These are phyloP conservation scores for Conomelus anceps DNA, from an alignment of 2,888 invertebrate genomes.

Conservation along the genomic window DNA sequence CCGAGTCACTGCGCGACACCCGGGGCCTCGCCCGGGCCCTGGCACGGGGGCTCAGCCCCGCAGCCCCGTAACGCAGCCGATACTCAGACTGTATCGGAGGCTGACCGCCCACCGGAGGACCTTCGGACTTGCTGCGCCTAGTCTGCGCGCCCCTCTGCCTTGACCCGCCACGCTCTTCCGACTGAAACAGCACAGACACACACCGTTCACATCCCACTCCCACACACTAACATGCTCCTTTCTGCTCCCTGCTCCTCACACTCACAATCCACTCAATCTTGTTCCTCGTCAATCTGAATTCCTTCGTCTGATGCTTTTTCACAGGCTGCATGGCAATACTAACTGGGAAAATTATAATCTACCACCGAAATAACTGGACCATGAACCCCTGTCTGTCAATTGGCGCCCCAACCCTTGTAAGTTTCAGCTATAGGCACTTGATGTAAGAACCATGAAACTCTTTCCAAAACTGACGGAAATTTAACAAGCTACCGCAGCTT, in stretches of 20 bases:
- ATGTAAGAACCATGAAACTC: too few species aligned
- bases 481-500: too few species aligned
- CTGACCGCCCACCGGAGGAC: slow-evolving; percentile 47
- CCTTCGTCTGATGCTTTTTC: too few species aligned
- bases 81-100: slow-evolving; percentile 45
- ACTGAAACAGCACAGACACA: slow-evolving; percentile 45
- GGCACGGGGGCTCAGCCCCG: slow-evolving; percentile 20
- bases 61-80: slow-evolving; percentile 15
- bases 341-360: too few species aligned
- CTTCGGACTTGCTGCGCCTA: slow-evolving; percentile 68
- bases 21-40: slow-evolving; percentile 36
- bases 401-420: too few species aligned
- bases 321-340: background rate
- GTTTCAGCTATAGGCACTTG: too few species aligned
- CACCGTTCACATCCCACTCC: background rate
- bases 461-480: too few species aligned
- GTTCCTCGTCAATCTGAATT: too few species aligned
- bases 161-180: slow-evolving; percentile 56
- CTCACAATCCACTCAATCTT: background rate
- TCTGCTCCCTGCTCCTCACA: background rate
- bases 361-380: too few species aligned
- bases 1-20: slow-evolving; percentile 45
- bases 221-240: background rate
- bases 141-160: slow-evolving; percentile 22
- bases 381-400: too few species aligned